Evolutionary conservation across 2,113 vertebrate species (phyloP), one percentile per base, ranked within the genome.

Genomic region (Petromus typicus): DNA sequence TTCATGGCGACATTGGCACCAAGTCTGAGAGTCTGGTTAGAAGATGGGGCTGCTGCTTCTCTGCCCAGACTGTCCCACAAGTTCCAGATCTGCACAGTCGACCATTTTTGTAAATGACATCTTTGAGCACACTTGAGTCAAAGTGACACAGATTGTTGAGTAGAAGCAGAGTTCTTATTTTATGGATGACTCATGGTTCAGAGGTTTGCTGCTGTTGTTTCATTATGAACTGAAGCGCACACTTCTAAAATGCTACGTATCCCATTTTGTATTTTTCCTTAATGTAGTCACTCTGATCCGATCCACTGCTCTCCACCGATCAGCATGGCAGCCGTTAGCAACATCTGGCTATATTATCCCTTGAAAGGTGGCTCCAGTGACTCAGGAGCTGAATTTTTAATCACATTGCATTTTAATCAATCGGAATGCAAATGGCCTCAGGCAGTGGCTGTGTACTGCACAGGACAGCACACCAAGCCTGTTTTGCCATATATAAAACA

Each of bases 261-360:
- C n/a, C 23, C 17, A 17, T 6, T 45, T n/a, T 30, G 37, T 81
- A 89, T 80, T 43, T 92, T 84, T 86, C 32, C 67, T 94, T 86
- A 20, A 54, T 76, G 61, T 76, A 45, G 30, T 89, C n/a, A 84
- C 43, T 84, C 76, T 13, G 48, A 51, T 10, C 10, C 10, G 56
- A 84, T 3, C 51, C 34, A 37, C 25, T 59, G 7, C 30, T 61
- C 61, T 54, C 7, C 30, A 2, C 30, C 51, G 20, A 23, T 7
- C 32, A 43, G 1, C 11, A 34, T 5, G 22, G 56, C 27, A 57
- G 79, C n/a, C n/a, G 23, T 16, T 8, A 23, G 57, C 75, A 37
- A 67, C 30, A 43, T 17, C 23, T 66, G 78, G 48, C 48, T 56
- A 34, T 61, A 34, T 61, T 23, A 51, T 43, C 61, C 37, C 18